Evolutionary conservation across 2,888 invertebrate species (phyloP), one percentile per base, ranked within the genome.

Genomic region (Himalopsyche anomala): DNA sequence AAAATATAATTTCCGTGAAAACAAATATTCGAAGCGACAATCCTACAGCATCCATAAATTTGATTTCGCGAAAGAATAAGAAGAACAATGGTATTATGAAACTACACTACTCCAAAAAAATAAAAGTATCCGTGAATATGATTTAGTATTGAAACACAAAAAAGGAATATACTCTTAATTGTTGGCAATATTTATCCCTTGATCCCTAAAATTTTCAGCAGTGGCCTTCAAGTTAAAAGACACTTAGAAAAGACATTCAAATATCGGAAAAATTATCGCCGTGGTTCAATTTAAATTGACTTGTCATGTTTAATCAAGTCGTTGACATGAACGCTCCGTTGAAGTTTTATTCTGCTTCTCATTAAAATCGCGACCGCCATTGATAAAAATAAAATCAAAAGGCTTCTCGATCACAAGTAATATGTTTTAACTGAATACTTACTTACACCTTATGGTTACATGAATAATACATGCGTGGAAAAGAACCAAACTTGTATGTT

Each of bases 301-400:
- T 80, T 80, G 80, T 80, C 80, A 80, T 80, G 38, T 80, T 80
- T 80, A 80, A 80, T 80, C 80, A 80, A 42, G 42, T 11, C 80
- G 9, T 62, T 62, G 62, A 62, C 62, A 62, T 19, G 62, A 62
- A 9, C 62, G 62, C 62, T 62, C 28, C 15, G 15, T 19, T 62
- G 62, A 62, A 62, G 62, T 62, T 28, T 62, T 15, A 62, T 62
- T 62, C 28, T 62, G 62, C 28, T 19, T 62, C 62, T 62, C 62
- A 62, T 62, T 62, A 62, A n/a, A 62, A 5, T 19, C 6, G 2
- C 28, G 62, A 28, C 19, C 62, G 19, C 62, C 62, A 62, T 19
- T 8, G 8, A 19, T 19, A 19, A 19, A 51, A 19, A 62, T 8
- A 62, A 62, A n/a, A 56, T 56, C 56, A 17, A 56, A 56, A 56